Evolutionary conservation across 2,113 vertebrate species (phyloP).

Genomic region (Sceloporus undulatus): DNA sequence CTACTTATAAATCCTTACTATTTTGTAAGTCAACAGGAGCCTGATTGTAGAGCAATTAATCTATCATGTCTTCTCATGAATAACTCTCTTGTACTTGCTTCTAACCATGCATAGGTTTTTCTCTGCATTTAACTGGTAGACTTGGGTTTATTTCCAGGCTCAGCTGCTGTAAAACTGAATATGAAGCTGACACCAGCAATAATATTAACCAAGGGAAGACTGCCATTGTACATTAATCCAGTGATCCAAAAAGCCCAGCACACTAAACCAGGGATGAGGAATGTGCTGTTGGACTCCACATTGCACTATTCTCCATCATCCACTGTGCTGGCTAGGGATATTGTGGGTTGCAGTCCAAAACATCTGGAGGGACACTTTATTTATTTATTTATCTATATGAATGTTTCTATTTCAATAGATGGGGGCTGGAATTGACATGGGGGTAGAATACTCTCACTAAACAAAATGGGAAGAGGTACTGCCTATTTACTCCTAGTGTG

Average conservation of each 20-base stretch:
- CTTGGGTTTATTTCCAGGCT: neutral
- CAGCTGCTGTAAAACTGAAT: neutral
- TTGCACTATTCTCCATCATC: too few relatives aligned
- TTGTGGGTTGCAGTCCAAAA: too few relatives aligned
- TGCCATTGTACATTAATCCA: neutral
- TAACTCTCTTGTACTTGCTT: neutral
- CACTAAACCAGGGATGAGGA: neutral
- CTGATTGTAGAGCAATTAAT: neutral
- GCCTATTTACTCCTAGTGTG: too few relatives aligned
- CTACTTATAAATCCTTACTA: slow-evolving; percentile 1
- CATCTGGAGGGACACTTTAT: too few relatives aligned
- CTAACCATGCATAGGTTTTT: neutral
- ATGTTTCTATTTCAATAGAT: too few relatives aligned
- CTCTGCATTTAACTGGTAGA: neutral
- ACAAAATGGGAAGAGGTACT: too few relatives aligned
- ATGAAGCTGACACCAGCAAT: neutral
- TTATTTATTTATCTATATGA: too few relatives aligned
- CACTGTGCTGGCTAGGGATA: too few relatives aligned
- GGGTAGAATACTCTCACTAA: too few relatives aligned
- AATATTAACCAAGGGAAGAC: neutral
- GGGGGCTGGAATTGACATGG: too few relatives aligned
- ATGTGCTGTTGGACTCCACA: too few relatives aligned
- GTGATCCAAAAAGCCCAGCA: neutral
- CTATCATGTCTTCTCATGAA: neutral
- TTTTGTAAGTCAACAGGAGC: neutral